Evolutionary conservation across 2,797 vertebrate species (phyloP).

Genomic region (Cephalopachus bancanus): DNA sequence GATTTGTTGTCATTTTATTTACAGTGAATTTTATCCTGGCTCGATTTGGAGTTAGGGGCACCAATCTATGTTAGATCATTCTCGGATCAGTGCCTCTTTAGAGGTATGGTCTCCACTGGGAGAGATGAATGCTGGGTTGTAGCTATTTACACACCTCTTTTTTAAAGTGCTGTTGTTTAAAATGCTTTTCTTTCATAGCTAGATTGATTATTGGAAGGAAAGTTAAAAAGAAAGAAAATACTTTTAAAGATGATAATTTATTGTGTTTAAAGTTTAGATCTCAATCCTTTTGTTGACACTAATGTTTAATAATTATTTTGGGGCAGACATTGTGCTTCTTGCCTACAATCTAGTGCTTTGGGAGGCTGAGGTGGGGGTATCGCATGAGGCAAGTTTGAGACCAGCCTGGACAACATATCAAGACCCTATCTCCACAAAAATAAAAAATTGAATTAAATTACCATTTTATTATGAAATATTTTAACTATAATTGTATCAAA

Average conservation of each 20-base stretch:
- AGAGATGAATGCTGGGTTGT: background rate
- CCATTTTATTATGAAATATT: conserved; percentile 48
- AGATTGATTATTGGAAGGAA: conserved; percentile 50
- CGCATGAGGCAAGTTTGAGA: too few species aligned
- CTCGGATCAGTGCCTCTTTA: conserved; percentile 28
- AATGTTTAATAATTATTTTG: conserved; percentile 50
- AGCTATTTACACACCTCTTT: background rate
- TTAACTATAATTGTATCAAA: conserved; percentile 27
- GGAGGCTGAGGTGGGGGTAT: too few species aligned
- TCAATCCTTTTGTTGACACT: conserved; percentile 40
- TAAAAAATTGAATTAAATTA: too few species aligned
- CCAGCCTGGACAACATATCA: too few species aligned
- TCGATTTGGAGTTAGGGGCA: background rate
- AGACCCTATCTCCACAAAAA: too few species aligned
- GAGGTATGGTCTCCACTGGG: background rate
- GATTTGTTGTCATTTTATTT: conserved; percentile 50
- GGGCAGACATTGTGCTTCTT: too few species aligned
- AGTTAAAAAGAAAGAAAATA: conserved; percentile 54
- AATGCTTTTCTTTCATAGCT: conserved; percentile 25
- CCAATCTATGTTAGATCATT: background rate
- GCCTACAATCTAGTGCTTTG: too few species aligned
- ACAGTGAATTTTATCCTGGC: conserved; percentile 35
- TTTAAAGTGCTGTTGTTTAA: conserved; percentile 49
- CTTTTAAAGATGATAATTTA: conserved; percentile 65
- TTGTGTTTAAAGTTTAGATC: conserved; percentile 31